These are phyloP conservation scores for Hartigia nigra DNA, from an alignment of 2,888 invertebrate genomes.

Conservation along the genomic window DNA sequence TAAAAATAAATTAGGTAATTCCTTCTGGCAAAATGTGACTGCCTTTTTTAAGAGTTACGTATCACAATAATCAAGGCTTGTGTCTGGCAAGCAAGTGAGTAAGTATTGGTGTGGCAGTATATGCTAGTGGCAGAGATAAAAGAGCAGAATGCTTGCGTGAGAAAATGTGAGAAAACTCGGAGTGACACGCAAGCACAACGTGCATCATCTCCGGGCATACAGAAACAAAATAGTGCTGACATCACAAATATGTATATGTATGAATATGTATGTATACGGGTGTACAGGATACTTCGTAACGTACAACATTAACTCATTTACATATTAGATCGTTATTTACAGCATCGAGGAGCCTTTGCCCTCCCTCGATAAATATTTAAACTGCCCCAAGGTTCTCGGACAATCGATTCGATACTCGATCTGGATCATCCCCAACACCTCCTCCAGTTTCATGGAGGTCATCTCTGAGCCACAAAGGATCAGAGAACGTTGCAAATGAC, in stretches of 20 bases:
- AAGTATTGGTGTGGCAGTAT: not conserved
- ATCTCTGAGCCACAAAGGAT: too few relatives aligned
- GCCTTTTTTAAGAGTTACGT: not conserved
- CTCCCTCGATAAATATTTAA: not conserved
- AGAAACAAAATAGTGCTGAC: conserved; percentile 18
- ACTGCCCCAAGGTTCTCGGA: not conserved
- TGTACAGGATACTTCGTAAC: conserved; percentile 17
- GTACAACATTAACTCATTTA: not conserved
- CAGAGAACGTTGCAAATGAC: too few relatives aligned
- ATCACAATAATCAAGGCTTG: not conserved
- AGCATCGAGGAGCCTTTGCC: not conserved
- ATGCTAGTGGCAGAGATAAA: not conserved
- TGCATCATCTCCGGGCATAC: conserved; percentile 14
- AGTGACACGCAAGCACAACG: not conserved
- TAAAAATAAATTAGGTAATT: not conserved
- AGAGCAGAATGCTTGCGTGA: conserved; percentile 16
- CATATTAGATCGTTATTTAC: not conserved
- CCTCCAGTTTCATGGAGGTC: not conserved
- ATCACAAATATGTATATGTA: not conserved
- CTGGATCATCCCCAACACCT: not conserved
- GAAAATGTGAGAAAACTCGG: conserved; percentile 12
- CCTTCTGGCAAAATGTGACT: not conserved
- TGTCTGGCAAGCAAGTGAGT: conserved; percentile 43
- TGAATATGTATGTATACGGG: conserved; percentile 20
- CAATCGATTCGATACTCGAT: not conserved